Evolutionary conservation across 2,113 vertebrate genomes (phyloP).

Genomic region (Tretioscincus oriximinensis): DNA sequence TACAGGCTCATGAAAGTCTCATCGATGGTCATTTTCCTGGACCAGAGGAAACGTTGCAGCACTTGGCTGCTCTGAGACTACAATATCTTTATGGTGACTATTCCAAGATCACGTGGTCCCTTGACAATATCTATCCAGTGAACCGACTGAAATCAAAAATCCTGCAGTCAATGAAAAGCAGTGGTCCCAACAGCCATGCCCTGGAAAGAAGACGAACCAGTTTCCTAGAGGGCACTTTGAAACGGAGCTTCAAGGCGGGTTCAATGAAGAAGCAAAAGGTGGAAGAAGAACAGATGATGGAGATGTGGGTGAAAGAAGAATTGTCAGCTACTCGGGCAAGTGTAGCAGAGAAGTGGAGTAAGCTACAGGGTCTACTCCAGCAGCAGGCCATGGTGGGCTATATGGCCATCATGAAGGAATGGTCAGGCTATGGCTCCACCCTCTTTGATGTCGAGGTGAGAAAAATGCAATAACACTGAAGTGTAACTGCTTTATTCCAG

Average conservation of each 20-base stretch:
- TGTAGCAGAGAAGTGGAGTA: slow-evolving; percentile 88
- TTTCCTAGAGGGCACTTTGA: slow-evolving; percentile 87
- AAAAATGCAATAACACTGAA: no score
- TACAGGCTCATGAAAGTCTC: slow-evolving; percentile 88
- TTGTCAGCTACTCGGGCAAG: slow-evolving; percentile 87
- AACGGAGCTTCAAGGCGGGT: slow-evolving; percentile 88
- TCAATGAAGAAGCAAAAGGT: slow-evolving; percentile 89
- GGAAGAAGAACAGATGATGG: slow-evolving; percentile 91
- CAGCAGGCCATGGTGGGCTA: slow-evolving; percentile 93
- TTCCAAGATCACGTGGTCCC: slow-evolving; percentile 81
- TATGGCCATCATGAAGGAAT: slow-evolving; percentile 89
- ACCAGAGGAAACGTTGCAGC: slow-evolving; percentile 88
- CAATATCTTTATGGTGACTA: slow-evolving; percentile 89
- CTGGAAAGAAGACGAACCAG: slow-evolving; percentile 84
- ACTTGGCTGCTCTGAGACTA: slow-evolving; percentile 84
- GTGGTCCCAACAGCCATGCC: slow-evolving; percentile 64
- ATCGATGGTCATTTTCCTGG: slow-evolving; percentile 91
- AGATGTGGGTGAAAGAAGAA: slow-evolving; percentile 96
- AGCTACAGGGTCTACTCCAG: slow-evolving; percentile 85
- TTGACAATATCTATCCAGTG: slow-evolving; percentile 86
- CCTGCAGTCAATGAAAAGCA: slow-evolving; percentile 85
- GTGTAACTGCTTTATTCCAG: no score
- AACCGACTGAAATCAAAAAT: slow-evolving; percentile 87
- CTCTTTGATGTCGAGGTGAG: slow-evolving; percentile 92
- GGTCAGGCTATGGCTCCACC: slow-evolving; percentile 91